Evolutionary conservation across 1,140 invertebrate species (phyloP), one percentile per base, ranked within the genome.

Genomic region (Orius insidiosus): DNA sequence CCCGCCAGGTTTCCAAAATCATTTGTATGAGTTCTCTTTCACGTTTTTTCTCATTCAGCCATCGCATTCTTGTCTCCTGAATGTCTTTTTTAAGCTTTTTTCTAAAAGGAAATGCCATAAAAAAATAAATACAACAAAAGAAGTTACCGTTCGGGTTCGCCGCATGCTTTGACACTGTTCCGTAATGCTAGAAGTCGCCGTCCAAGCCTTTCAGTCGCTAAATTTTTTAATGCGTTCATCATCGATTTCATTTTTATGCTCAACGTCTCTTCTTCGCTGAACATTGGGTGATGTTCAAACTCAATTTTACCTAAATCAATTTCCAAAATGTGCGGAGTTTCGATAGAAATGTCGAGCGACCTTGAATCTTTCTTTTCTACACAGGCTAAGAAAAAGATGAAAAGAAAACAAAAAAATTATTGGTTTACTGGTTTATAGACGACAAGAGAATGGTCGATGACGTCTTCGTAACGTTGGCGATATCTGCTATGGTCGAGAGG

Each of bases 241-340:
- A 24, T 24, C 3, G 24, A 4, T 24, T 24, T 24, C 24, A 74
- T 52, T 46, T 56, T 58, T n/a, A 58, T 52, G 2, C 67, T 64
- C 8, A 72, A 55, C 6, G 72, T 65, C 58, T 74, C 69, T 57
- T 75, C 72, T 44, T 58, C 52, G 52, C 65, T 67, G 52, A 71
- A 74, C 15, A 74, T 53, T 44, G 70, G 65, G 58, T 74, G 71
- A 56, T 74, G 71, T 10, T 54, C 59, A 56, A 74, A 74, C 5
- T 50, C 47, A 5, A 75, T 54, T 33, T 60, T 59, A 36, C 62
- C 64, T 35, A 74, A 58, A 51, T 74, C 68, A 5, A 74, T 54
- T n/a, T 69, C 66, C 36, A 58, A 40, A 24, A 56, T 42, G 45
- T 52, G 55, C 18, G 48, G 51, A n/a, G 14, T 32, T 2, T 15